These are phyloP conservation scores for Nemopilema nomurai DNA, from an alignment of 30 jellyfish, hydroid and myxozoan species.

Conservation along the genomic window DNA sequence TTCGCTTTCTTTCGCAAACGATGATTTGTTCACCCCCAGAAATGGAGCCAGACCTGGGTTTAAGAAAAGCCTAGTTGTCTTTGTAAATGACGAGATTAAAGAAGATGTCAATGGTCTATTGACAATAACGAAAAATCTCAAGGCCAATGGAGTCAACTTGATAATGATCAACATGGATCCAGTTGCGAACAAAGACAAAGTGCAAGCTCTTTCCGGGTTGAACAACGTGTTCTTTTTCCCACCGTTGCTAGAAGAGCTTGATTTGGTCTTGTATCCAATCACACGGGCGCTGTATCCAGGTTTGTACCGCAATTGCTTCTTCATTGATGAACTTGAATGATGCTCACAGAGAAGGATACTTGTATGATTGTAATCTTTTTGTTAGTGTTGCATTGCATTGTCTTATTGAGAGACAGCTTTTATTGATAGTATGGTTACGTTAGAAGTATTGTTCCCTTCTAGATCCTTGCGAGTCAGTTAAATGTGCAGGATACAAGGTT, in stretches of 20 bases:
- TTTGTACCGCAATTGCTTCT: too few relatives aligned
- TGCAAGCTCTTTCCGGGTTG: slow-evolving; percentile 30
- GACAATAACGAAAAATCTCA: slow-evolving; percentile 24
- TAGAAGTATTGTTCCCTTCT: too few relatives aligned
- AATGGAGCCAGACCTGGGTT: slow-evolving; percentile 78
- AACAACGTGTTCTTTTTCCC: slow-evolving; percentile 74
- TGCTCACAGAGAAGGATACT: too few relatives aligned
- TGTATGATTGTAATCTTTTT: too few relatives aligned
- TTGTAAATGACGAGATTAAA: slow-evolving; percentile 21
- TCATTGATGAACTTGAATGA: too few relatives aligned
- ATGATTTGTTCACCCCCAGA: slow-evolving; percentile 22
- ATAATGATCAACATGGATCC: slow-evolving; percentile 56
- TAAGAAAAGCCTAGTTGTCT: slow-evolving; percentile 55
- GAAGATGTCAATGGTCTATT: slow-evolving; percentile 29
- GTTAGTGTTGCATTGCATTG: too few relatives aligned
- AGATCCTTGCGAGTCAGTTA: slow-evolving; percentile 68
- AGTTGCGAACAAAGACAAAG: slow-evolving; percentile 6
- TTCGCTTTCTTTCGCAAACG: slow-evolving; percentile 23
- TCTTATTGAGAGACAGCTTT: too few relatives aligned
- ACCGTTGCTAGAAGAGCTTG: slow-evolving; percentile 60
- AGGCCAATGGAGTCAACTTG: slow-evolving; percentile 49
- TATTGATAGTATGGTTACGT: too few relatives aligned
- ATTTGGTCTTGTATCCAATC: slow-evolving; percentile 53
- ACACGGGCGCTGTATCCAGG: slow-evolving; percentile 56
- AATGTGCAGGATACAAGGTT: slow-evolving; percentile 26